Evolutionary conservation across 2,797 vertebrate genomes (phyloP).

Genomic region (Ctenosaura bakeri): DNA sequence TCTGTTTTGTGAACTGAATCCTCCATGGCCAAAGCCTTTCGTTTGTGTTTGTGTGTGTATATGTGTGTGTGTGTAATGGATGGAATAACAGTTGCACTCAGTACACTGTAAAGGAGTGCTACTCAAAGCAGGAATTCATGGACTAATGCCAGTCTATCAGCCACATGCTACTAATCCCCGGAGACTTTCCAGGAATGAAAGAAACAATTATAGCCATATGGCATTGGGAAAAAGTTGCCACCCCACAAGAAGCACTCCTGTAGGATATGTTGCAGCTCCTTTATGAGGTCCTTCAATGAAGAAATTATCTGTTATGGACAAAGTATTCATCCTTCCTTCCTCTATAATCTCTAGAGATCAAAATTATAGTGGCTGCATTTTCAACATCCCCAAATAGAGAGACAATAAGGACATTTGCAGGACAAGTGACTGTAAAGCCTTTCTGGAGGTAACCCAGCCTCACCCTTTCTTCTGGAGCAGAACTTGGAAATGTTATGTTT

Average conservation of each 20-base stretch:
- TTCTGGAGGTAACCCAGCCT: neutral
- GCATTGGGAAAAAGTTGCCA: too few relatives aligned
- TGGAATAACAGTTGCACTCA: neutral
- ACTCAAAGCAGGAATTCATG: too few relatives aligned
- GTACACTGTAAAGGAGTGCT: neutral
- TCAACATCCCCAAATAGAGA: neutral
- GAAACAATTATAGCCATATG: too few relatives aligned
- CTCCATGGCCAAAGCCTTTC: neutral
- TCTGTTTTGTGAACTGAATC: neutral
- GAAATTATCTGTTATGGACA: neutral
- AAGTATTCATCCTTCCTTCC: neutral
- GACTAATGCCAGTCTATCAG: too few relatives aligned
- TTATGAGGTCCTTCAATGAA: neutral
- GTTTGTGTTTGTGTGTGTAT: neutral
- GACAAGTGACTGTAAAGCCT: neutral
- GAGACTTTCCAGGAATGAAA: too few relatives aligned
- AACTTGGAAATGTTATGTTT: neutral
- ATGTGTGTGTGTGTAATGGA: neutral
- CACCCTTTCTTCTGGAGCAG: neutral
- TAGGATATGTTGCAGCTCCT: neutral
- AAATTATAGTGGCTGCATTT: neutral
- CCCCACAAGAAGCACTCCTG: too few relatives aligned
- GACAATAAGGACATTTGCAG: neutral
- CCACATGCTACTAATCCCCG: too few relatives aligned
- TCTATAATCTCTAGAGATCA: neutral